A percentile compares a stretch with the other conserved stretches of the same genome.
phyloP scores from a whole-genome alignment of 2,113 vertebrate genomes.

The Pteruthius melanotis region DNA sequence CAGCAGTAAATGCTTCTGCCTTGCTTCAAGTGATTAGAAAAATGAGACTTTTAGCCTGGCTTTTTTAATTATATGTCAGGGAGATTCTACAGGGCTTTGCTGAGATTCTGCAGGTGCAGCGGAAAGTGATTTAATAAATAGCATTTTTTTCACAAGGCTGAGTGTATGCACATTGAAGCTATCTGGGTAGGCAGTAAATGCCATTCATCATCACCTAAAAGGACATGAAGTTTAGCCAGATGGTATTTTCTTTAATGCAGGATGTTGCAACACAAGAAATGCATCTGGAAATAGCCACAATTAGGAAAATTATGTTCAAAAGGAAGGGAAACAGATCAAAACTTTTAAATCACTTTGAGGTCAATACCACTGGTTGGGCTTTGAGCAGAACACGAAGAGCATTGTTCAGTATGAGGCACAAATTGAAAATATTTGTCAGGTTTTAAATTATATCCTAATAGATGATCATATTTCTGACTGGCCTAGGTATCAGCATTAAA shows the following conservation, averaged over 20 bases:
- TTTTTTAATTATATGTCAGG: constrained; percentile 56
- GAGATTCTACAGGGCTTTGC: constrained; percentile 29
- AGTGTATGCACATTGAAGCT: neutral
- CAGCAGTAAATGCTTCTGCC: constrained; percentile 57
- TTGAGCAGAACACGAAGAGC: neutral
- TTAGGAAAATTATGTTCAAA: constrained; percentile 8
- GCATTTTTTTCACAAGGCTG: constrained; percentile 14
- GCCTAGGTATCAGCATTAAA: neutral
- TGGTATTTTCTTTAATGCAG: constrained; percentile 30
- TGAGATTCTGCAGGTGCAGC: constrained; percentile 56
- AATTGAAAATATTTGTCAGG: neutral
- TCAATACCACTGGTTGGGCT: neutral
- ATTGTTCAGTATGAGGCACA: neutral
- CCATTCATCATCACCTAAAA: constrained; percentile 50
- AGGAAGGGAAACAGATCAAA: neutral
- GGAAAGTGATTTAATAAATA: constrained; percentile 63
- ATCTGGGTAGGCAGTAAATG: constrained; percentile 33
- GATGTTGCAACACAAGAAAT: neutral
- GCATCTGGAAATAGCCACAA: constrained; percentile 19
- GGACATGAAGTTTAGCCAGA: constrained; percentile 27
- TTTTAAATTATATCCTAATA: neutral
- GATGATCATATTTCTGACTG: neutral
- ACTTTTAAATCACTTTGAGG: neutral
- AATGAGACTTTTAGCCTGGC: constrained; percentile 51
- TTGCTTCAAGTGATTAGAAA: constrained; percentile 57